A percentile compares a stretch with the other conserved stretches of the same genome.
Conservation (phyloP, 2,113 vertebrate genomes). For the Pachycephala philippinensis region DNA sequence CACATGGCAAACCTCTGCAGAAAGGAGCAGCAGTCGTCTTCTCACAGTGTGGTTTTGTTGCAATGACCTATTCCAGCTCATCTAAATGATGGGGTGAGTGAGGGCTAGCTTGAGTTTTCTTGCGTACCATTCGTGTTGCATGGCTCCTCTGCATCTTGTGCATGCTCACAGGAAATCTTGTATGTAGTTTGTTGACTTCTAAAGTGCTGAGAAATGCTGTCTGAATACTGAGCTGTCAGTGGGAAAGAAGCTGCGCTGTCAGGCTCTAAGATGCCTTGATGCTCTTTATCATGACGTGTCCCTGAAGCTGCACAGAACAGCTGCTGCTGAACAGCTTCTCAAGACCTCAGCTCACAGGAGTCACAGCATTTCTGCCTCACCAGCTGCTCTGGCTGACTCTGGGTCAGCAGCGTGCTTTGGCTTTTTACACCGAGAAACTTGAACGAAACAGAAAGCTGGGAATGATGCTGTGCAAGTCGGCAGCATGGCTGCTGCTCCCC, state of each 20-base stretch:
- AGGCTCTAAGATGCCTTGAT: neutral
- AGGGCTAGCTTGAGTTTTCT: neutral
- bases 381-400: neutral
- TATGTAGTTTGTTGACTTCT: neutral
- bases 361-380: neutral
- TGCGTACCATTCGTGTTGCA: neutral
- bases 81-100: neutral
- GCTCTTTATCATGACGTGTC: neutral
- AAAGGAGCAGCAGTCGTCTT: neutral
- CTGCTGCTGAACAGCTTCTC: neutral
- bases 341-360: neutral
- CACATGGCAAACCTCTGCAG: neutral
- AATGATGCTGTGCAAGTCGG: accelerated
- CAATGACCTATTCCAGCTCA: neutral
- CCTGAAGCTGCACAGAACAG: neutral
- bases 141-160: neutral
- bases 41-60: neutral
- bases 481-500: neutral
- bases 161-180: neutral
- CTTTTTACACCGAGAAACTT: neutral
- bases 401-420: neutral
- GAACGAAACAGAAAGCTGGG: neutral
- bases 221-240: neutral
- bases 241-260: neutral
- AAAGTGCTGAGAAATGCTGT: neutral